Conservation (phyloP, 2,113 vertebrate species). For the Dascyllus trimaculatus region DNA sequence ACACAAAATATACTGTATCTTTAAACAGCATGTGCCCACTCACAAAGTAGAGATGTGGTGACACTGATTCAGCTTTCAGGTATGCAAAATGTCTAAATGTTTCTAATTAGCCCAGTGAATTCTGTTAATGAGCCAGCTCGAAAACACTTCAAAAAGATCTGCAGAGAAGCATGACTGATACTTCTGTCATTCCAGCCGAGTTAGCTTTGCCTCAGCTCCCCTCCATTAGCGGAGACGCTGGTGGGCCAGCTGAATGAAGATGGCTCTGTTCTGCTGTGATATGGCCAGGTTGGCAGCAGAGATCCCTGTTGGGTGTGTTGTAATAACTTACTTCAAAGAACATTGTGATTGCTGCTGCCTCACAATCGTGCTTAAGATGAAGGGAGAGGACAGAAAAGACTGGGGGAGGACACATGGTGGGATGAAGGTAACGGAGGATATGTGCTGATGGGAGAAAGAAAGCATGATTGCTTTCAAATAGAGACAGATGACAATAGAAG, state of each 20-base stretch:
- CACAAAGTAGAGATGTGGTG: too few relatives aligned
- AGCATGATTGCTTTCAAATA: conserved; percentile 35
- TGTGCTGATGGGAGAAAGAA: conserved; percentile 11
- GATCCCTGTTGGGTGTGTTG: conserved; percentile 37
- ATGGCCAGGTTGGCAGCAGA: conserved; percentile 34
- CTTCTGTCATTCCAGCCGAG: conserved; percentile 10
- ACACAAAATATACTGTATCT: too few relatives aligned
- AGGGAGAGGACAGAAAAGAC: conserved; percentile 24
- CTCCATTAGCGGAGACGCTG: conserved; percentile 26
- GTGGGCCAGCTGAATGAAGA: conserved; percentile 46
- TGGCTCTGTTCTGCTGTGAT: conserved; percentile 22
- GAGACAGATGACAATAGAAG: conserved; percentile 22
- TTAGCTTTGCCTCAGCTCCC: conserved; percentile 20
- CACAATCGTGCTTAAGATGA: conserved; percentile 14
- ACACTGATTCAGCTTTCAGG: too few relatives aligned
- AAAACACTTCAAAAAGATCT: neutral
- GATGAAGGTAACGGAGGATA: conserved; percentile 33
- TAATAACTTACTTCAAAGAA: conserved; percentile 32
- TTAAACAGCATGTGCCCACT: too few relatives aligned
- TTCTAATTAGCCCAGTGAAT: conserved; percentile 9
- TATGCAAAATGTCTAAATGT: neutral
- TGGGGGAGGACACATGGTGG: conserved; percentile 50
- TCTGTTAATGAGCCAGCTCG: conserved; percentile 5
- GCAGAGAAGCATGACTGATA: neutral
- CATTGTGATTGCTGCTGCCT: too few relatives aligned